Evolutionary conservation across 2,113 vertebrate species (phyloP).

Genomic region (Strigops habroptila): DNA sequence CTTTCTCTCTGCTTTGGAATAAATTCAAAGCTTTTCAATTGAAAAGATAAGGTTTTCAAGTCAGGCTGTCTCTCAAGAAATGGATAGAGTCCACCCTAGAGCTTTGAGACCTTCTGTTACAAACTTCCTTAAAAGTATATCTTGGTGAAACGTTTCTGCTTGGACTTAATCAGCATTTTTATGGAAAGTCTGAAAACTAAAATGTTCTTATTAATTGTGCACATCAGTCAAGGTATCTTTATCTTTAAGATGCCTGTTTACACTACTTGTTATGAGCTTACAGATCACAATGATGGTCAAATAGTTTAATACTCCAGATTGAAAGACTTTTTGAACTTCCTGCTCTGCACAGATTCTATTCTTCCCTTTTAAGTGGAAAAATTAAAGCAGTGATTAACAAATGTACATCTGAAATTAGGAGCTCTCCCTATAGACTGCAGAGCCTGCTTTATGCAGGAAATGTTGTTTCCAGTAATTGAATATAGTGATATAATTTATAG

Average conservation of each 20-base stretch:
- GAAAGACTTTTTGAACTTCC: constrained; percentile 34
- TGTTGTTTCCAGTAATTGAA: constrained; percentile 59
- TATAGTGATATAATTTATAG: constrained; percentile 44
- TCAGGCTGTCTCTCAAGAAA: not conserved
- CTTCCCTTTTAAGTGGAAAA: constrained; percentile 18
- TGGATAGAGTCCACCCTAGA: not conserved
- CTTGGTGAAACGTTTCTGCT: not conserved
- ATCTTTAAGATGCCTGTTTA: not conserved
- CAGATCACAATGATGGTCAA: not conserved
- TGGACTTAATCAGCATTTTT: not conserved
- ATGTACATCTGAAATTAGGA: not conserved
- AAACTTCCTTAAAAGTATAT: not conserved
- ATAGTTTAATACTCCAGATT: not conserved
- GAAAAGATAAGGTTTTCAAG: not conserved
- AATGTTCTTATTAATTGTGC: not conserved
- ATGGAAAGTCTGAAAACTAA: not conserved
- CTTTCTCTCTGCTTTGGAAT: not conserved
- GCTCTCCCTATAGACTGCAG: not conserved
- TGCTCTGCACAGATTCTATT: not conserved
- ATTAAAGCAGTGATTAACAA: not conserved
- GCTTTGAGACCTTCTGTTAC: not conserved
- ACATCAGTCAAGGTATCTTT: not conserved
- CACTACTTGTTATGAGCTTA: not conserved
- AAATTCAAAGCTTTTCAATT: not conserved
- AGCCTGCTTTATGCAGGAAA: constrained; percentile 14